These are phyloP conservation scores for Embidobia sp. DNA, from an alignment of 2,888 invertebrate genomes.

Conservation along the genomic window DNA sequence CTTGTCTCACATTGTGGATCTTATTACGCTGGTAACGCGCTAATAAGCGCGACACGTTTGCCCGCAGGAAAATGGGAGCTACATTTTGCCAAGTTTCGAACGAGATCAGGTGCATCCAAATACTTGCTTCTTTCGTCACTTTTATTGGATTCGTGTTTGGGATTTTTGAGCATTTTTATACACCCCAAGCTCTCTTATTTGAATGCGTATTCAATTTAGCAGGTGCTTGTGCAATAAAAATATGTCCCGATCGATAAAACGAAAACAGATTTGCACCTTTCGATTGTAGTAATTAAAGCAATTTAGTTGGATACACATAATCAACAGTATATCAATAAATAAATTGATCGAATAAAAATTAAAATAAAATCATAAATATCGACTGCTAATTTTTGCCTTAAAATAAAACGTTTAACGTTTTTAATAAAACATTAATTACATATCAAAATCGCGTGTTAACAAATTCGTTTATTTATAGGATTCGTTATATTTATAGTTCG, in stretches of 20 bases:
- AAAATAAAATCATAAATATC: no score
- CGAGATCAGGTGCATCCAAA: conserved; percentile 36
- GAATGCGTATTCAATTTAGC: conserved; percentile 16
- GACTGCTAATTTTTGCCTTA: no score
- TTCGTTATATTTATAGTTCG: no score
- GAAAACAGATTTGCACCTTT: no score
- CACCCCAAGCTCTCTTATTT: conserved; percentile 6
- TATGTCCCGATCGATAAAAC: neutral
- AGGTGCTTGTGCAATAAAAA: neutral
- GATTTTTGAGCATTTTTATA: conserved; percentile 35
- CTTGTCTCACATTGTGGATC: conserved; percentile 35
- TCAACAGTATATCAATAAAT: neutral
- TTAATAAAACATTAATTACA: no score
- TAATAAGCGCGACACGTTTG: conserved; percentile 59
- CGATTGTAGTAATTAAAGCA: no score
- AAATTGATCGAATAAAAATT: neutral
- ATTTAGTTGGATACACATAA: no score
- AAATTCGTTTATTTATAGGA: no score
- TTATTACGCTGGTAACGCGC: conserved; percentile 59
- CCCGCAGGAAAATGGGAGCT: conserved; percentile 47
- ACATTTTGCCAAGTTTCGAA: conserved; percentile 25
- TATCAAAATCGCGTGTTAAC: no score
- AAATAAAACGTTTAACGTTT: no score
- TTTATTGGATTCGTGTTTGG: conserved; percentile 40
- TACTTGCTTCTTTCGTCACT: conserved; percentile 42